Conservation (phyloP, 2,888 invertebrate species). For the Conchocele bisecta region DNA sequence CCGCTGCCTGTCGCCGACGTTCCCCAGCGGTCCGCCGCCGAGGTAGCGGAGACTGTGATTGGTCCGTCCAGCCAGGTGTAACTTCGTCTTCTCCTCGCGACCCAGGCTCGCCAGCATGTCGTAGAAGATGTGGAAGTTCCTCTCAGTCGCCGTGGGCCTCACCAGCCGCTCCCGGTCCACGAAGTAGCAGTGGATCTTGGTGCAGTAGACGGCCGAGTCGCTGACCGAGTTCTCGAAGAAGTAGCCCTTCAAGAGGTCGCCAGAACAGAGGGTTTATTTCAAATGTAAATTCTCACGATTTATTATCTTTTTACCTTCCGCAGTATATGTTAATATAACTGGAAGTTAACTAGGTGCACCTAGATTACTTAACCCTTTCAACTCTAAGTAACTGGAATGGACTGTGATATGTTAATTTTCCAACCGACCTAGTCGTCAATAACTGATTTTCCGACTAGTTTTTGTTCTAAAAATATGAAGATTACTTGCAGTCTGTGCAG, state of each 20-base stretch:
- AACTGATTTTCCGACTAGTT: no score
- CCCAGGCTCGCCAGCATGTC: slow-evolving; percentile 96
- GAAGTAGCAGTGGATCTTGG: slow-evolving; percentile 98
- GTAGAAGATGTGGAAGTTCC: slow-evolving; percentile 98
- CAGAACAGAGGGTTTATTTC: no score
- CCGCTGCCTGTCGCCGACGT: slow-evolving; percentile 86
- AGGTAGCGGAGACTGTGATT: slow-evolving; percentile 92
- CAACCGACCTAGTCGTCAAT: no score
- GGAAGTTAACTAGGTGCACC: no score
- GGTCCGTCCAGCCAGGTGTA: slow-evolving; percentile 93
- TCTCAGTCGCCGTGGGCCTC: slow-evolving; percentile 86
- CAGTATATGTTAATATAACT: no score
- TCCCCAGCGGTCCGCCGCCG: slow-evolving; percentile 87
- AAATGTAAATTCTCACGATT: no score
- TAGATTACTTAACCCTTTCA: no score
- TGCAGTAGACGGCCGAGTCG: slow-evolving; percentile 95
- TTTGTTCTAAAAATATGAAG: no score
- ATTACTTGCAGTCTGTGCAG: no score
- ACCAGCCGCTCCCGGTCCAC: slow-evolving; percentile 86
- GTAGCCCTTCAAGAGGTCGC: slow-evolving; percentile 88
- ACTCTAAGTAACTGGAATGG: no score
- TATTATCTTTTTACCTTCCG: no score
- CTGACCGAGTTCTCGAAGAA: slow-evolving; percentile 98
- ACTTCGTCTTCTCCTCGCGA: slow-evolving; percentile 92
- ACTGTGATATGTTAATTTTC: no score